phyloP scores from a whole-genome alignment of 2,797 vertebrate species.

The Garrulus glandarius region DNA sequence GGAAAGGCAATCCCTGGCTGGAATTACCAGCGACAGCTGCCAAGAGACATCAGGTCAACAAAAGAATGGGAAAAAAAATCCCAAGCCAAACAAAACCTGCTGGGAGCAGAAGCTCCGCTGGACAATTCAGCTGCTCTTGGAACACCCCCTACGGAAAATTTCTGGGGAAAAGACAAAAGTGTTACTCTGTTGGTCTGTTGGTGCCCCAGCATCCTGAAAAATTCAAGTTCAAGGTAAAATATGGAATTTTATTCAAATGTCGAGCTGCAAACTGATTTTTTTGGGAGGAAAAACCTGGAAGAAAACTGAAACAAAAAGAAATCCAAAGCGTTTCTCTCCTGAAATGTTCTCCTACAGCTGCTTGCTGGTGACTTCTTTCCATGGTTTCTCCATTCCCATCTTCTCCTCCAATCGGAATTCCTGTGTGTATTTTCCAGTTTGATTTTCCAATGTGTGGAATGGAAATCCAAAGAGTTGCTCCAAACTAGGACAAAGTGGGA shows the following conservation, averaged over 20 bases:
- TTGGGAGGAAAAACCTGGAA: background rate
- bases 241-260: background rate
- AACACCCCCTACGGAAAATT: accelerated
- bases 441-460: background rate
- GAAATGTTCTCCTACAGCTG: background rate
- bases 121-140: background rate
- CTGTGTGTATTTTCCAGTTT: accelerated
- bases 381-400: background rate
- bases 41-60: background rate
- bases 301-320: background rate
- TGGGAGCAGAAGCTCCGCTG: background rate
- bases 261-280: accelerated
- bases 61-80: accelerated
- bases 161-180: background rate
- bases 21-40: background rate
- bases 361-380: background rate
- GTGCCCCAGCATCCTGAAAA: background rate
- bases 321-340: background rate
- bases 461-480: background rate
- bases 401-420: background rate
- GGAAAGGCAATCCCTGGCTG: background rate
- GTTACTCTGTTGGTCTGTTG: background rate
- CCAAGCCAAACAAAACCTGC: background rate
- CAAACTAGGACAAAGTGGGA: background rate
- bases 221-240: background rate